Evolutionary conservation across 2,113 vertebrate genomes (phyloP).

Genomic region (Elaphurus davidianus): DNA sequence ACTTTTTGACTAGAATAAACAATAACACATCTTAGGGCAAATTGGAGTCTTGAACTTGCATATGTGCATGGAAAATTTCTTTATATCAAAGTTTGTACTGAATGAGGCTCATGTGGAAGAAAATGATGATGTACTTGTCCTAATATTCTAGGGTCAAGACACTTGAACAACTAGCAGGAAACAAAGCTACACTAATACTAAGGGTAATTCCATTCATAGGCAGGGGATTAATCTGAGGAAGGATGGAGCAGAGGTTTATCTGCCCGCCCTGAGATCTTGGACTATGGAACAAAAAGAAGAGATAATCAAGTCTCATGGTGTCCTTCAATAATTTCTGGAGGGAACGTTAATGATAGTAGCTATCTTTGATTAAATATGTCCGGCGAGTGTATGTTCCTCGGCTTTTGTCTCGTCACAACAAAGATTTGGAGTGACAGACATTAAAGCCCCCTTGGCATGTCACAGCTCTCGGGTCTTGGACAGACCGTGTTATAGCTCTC

Average conservation of each 20-base stretch:
- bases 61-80: neutral
- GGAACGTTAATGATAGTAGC: neutral
- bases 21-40: neutral
- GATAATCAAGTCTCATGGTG: neutral
- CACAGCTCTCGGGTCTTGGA: no score
- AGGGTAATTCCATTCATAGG: neutral
- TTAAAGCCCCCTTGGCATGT: no score
- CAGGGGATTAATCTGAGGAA: neutral
- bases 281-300: neutral
- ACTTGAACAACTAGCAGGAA: neutral
- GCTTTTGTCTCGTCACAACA: no score
- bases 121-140: neutral
- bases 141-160: neutral
- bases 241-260: neutral
- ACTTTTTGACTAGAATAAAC: neutral
- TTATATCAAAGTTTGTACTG: neutral
- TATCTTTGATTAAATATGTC: neutral
- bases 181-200: neutral
- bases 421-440: no score
- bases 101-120: neutral
- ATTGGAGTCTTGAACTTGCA: neutral
- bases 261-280: no score
- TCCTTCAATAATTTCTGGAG: neutral
- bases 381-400: no score
- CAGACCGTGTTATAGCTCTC: no score